Conservation (phyloP, 2,888 invertebrate genomes). For the Lepidocyrtoides sp. region DNA sequence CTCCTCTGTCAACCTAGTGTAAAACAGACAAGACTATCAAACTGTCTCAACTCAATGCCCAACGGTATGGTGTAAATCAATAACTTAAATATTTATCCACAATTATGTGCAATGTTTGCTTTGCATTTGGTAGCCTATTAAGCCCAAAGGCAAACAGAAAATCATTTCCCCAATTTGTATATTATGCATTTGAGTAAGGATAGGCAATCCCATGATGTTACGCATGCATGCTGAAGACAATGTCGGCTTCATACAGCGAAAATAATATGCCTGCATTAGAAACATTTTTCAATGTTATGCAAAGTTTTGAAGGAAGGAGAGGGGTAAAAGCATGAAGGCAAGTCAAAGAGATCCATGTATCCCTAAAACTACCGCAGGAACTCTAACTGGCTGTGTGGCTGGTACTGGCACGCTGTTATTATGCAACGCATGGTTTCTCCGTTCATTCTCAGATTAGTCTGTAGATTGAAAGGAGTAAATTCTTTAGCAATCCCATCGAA, state of each 20-base stretch:
- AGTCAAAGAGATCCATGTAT: background rate
- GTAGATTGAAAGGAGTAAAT: background rate
- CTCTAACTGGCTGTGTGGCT: background rate
- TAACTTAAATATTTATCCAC: conserved; percentile 83
- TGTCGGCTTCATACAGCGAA: background rate
- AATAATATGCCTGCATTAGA: conserved; percentile 8
- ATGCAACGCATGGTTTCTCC: conserved; percentile 33
- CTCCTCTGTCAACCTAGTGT: background rate
- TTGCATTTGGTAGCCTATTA: conserved; percentile 77
- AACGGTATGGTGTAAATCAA: conserved; percentile 78
- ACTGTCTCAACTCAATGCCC: conserved; percentile 40
- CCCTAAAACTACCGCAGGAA: background rate
- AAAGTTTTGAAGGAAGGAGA: conserved; percentile 8
- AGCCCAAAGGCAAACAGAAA: conserved; percentile 70
- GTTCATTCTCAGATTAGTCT: conserved; percentile 4
- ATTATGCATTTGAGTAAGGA: background rate
- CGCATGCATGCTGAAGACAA: background rate
- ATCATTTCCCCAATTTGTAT: background rate
- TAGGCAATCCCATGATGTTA: background rate
- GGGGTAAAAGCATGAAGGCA: conserved; percentile 20
- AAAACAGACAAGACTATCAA: too few species aligned
- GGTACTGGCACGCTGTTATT: conserved; percentile 35
- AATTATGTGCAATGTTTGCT: conserved; percentile 81
- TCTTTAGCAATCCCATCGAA: background rate
- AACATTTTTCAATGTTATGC: conserved; percentile 22